A percentile compares a stretch with the other conserved stretches of the same genome.
phyloP scores from a whole-genome alignment of 1,140 invertebrate species.

The Megalonaias nervosa region DNA sequence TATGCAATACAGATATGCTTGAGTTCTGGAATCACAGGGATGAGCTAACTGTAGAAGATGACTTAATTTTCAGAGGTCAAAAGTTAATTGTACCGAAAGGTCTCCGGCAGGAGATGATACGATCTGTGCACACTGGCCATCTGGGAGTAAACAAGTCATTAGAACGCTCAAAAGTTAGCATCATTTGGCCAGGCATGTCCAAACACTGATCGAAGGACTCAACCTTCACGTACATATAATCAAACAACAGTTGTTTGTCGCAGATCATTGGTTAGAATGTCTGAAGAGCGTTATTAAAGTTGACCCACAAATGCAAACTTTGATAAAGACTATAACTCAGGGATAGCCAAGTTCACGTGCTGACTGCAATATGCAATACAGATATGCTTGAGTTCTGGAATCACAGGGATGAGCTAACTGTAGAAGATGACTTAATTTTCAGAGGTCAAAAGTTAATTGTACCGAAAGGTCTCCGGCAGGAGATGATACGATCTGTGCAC shows the following conservation, averaged over 20 bases:
- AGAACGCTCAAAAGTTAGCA: conserved; percentile 14
- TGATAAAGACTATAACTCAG: neutral
- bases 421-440: conserved; percentile 5
- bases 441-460: too few relatives aligned
- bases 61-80: neutral
- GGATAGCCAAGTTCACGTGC: conserved; percentile 7
- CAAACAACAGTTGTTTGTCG: too few relatives aligned
- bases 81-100: too few relatives aligned
- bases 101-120: too few relatives aligned
- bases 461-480: too few relatives aligned
- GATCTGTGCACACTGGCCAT: too few relatives aligned
- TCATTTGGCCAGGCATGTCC: conserved; percentile 52
- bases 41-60: conserved; percentile 12
- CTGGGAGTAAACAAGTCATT: conserved; percentile 41
- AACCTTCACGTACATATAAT: too few relatives aligned
- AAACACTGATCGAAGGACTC: too few relatives aligned
- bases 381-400: conserved; percentile 15
- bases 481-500: too few relatives aligned
- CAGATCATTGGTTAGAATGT: too few relatives aligned
- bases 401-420: conserved; percentile 30
- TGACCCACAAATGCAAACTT: neutral
- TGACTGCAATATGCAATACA: conserved; percentile 2
- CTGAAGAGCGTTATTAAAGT: too few relatives aligned
- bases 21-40: conserved; percentile 35
- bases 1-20: conserved; percentile 1